Percentiles rank a stretch among this genome's conserved stretches.
These are phyloP conservation scores for Nomada ruficornis DNA, from an alignment of 2,888 invertebrate species.

Conservation along the genomic window DNA sequence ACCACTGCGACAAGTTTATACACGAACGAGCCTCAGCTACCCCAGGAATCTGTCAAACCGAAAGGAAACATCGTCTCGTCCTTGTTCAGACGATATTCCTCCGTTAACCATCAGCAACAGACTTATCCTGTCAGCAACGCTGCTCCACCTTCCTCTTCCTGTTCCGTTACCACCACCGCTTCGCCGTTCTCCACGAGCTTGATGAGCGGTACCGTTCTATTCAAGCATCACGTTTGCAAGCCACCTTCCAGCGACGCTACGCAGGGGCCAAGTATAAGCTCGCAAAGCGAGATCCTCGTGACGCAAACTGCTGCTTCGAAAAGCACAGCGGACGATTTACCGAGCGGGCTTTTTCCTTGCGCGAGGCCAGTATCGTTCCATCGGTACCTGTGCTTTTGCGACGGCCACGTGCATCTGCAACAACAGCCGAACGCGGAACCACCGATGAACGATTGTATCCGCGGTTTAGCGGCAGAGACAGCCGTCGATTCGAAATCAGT, in stretches of 20 bases:
- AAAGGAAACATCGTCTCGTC: conserved; percentile 22
- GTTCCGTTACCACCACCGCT: neutral
- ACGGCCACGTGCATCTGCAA: conserved; percentile 31
- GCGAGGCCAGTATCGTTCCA: conserved; percentile 82
- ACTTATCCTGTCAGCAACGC: conserved; percentile 5
- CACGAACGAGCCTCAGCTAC: conserved; percentile 22
- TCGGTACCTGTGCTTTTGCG: conserved; percentile 81
- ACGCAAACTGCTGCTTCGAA: neutral
- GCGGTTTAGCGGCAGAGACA: conserved; percentile 27
- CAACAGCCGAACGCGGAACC: conserved; percentile 15
- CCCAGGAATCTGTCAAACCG: conserved; percentile 27
- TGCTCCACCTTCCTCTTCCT: conserved; percentile 1
- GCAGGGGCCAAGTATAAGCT: neutral
- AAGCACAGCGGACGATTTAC: conserved; percentile 7
- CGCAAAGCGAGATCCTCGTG: too few species aligned
- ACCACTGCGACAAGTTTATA: conserved; percentile 31
- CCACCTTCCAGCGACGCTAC: neutral
- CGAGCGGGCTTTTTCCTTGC: conserved; percentile 68
- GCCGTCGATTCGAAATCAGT: conserved; percentile 45
- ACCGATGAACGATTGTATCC: neutral
- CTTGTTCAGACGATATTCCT: conserved; percentile 40
- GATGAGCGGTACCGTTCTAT: conserved; percentile 8
- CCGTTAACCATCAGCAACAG: conserved; percentile 42
- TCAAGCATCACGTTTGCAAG: neutral
- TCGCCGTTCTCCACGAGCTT: neutral